Evolutionary conservation across 2,888 invertebrate genomes (phyloP).

Genomic region (Hyles lineata): DNA sequence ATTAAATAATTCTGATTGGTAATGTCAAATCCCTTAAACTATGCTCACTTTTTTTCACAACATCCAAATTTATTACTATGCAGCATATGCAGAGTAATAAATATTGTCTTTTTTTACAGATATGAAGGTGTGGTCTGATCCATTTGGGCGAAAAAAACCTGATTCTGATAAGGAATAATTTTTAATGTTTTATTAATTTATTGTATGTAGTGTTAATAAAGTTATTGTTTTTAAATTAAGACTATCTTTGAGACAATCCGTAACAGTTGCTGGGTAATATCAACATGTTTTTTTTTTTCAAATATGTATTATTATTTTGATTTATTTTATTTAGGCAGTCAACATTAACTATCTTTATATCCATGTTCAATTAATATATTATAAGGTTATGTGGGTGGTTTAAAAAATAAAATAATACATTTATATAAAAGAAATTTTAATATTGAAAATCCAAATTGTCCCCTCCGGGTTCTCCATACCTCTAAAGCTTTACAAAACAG

Average conservation of each 20-base stretch:
- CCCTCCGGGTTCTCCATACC: constrained; percentile 53
- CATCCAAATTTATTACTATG: too few species aligned
- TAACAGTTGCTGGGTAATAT: too few species aligned
- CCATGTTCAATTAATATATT: too few species aligned
- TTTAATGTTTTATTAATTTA: constrained; percentile 7
- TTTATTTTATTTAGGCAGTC: too few species aligned
- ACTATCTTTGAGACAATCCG: background rate
- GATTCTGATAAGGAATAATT: constrained; percentile 57
- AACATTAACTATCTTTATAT: too few species aligned
- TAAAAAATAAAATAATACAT: constrained; percentile 39
- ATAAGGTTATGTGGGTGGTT: background rate
- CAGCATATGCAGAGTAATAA: background rate
- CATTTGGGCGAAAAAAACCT: constrained; percentile 81
- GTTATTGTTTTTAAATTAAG: background rate
- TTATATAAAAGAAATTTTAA: constrained; percentile 64
- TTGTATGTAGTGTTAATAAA: background rate
- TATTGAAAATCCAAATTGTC: constrained; percentile 68
- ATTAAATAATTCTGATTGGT: too few species aligned
- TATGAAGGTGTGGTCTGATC: constrained; percentile 86
- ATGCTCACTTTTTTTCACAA: too few species aligned
- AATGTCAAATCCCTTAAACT: too few species aligned
- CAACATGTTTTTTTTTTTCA: too few species aligned
- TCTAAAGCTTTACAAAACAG: constrained; percentile 62
- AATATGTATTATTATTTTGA: too few species aligned
- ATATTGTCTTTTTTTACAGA: constrained; percentile 68